A percentile compares a stretch with the other conserved stretches of the same genome.
Evolutionary conservation across 2,888 invertebrate genomes (phyloP).

Genomic region (Microctonus brassicae): DNA sequence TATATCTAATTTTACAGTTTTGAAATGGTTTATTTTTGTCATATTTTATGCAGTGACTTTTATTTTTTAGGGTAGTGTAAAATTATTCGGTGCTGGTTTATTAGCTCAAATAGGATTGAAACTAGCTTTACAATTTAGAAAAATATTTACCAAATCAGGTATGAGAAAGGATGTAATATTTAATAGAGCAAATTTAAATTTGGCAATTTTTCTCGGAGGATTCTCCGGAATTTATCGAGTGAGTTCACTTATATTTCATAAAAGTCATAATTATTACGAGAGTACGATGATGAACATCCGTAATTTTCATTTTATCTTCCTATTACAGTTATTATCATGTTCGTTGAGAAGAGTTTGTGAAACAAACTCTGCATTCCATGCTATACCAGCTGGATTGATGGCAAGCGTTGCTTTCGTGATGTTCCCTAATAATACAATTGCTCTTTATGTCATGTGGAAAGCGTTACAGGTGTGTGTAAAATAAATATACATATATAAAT

Average conservation of each 20-base stretch:
- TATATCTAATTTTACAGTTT: no score
- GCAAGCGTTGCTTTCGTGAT: constrained; percentile 80
- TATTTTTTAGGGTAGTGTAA: constrained; percentile 72
- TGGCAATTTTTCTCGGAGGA: constrained; percentile 79
- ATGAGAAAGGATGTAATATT: constrained; percentile 72
- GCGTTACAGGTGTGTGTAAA: constrained; percentile 77
- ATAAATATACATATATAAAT: constrained; percentile 16
- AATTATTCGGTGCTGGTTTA: constrained; percentile 76
- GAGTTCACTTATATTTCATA: constrained; percentile 32
- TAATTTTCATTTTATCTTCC: constrained; percentile 22
- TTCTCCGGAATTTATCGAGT: constrained; percentile 80
- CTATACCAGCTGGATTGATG: constrained; percentile 79
- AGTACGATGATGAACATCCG: constrained; percentile 5
- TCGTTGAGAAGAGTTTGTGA: constrained; percentile 75
- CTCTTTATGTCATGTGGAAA: constrained; percentile 89
- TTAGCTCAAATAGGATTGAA: constrained; percentile 75
- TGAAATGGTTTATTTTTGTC: no score
- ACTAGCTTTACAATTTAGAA: constrained; percentile 73
- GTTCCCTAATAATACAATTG: constrained; percentile 83
- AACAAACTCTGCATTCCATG: constrained; percentile 75
- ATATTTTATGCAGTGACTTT: no score
- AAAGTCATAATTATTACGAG: constrained; percentile 9
- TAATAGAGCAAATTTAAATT: constrained; percentile 72
- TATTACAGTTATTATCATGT: constrained; percentile 76
- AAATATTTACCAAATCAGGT: constrained; percentile 72